Percentiles rank a stretch among this genome's conserved stretches.
Evolutionary conservation across 1,140 invertebrate genomes (phyloP).

Genomic region (Thaumetopoea pityocampa): DNA sequence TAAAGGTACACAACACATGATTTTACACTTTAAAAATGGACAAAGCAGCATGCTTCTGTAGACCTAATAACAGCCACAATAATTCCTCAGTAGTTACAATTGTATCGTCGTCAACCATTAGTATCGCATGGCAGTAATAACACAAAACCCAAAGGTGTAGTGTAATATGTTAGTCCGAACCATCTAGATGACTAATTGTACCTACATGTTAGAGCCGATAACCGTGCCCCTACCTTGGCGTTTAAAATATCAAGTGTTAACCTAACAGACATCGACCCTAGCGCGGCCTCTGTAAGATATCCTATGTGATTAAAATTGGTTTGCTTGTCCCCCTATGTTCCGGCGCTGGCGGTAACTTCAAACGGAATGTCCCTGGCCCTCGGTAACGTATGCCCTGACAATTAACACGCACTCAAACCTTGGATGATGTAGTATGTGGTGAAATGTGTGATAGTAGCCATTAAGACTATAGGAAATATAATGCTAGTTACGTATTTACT

Average conservation of each 20-base stretch:
- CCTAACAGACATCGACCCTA: conserved; percentile 1
- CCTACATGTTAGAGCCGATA: conserved; percentile 14
- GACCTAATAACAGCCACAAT: background rate
- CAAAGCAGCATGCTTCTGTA: conserved; percentile 1
- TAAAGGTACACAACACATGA: too few relatives aligned
- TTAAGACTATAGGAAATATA: conserved; percentile 99
- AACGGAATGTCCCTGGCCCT: conserved; percentile 37
- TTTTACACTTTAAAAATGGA: too few relatives aligned
- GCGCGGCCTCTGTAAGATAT: conserved; percentile 20
- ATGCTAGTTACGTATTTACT: conserved; percentile 99
- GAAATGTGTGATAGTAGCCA: conserved; percentile 99
- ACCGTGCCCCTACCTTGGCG: conserved; percentile 20
- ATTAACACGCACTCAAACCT: conserved; percentile 42
- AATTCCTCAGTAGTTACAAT: conserved; percentile 9
- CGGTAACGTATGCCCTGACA: conserved; percentile 63
- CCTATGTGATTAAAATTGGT: conserved; percentile 54
- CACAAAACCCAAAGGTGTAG: conserved; percentile 20
- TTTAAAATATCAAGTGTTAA: conserved; percentile 4
- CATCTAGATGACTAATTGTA: conserved; percentile 16
- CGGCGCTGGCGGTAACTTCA: conserved; percentile 51
- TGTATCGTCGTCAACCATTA: conserved; percentile 21
- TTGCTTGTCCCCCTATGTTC: conserved; percentile 69
- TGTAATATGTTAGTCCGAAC: conserved; percentile 7
- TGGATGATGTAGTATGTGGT: conserved; percentile 91
- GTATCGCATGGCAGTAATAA: conserved; percentile 9